Base-by-base conservation (phyloP, 2,797 vertebrate species). In the Diplodus sargus region DNA sequence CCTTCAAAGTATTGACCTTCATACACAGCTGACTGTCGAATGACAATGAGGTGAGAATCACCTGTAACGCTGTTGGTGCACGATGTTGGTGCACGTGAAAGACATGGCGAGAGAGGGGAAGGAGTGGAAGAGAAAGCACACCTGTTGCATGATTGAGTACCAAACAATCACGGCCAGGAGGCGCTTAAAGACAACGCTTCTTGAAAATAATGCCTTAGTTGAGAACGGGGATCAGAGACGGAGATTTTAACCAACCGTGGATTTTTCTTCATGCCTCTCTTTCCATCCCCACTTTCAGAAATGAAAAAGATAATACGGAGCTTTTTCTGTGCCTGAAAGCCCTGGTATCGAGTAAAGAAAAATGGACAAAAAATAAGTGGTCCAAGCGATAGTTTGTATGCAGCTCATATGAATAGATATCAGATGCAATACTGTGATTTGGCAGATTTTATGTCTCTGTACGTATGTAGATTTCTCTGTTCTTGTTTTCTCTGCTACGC, bases 1-100 rank as follows among this genome's bases (percentile, higher is more conserved):
- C 85, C 79, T 85, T 87, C 85, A 90, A 84, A 88, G 89, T 83
- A 81, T 87, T 91, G 93, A 94, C 92, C 91, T 93, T 93, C 93
- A 92, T 80, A 81, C 77, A 70, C 34, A 8, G 78, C 77, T 81
- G 85, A 84, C 88, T 84, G 79, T 62, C 0, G 87, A 87, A 92
- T 89, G 82, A 88, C 90, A 91, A 91, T 88, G 90, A 91, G 87
- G 61, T 59, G 58, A 84, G 70, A 76, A 81, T 90, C 90, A 92
- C 88, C 90, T 89, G 85, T 77, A 59, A 54, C 39, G 54, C 66
- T 78, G 71, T 80, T 81, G 49, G 57, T 23, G 79, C 57, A 23
- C 23, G 83, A n/a, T 78, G 71, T 80, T 81, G 49, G 57, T 23
- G 79, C 57, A 23, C 23, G 83, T 72, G 66, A 70, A 60, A 70